Percentiles rank a stretch among this genome's conserved stretches.
These are phyloP conservation scores for Pangasius djambal DNA, from an alignment of 2,797 vertebrate species.

Conservation along the genomic window DNA sequence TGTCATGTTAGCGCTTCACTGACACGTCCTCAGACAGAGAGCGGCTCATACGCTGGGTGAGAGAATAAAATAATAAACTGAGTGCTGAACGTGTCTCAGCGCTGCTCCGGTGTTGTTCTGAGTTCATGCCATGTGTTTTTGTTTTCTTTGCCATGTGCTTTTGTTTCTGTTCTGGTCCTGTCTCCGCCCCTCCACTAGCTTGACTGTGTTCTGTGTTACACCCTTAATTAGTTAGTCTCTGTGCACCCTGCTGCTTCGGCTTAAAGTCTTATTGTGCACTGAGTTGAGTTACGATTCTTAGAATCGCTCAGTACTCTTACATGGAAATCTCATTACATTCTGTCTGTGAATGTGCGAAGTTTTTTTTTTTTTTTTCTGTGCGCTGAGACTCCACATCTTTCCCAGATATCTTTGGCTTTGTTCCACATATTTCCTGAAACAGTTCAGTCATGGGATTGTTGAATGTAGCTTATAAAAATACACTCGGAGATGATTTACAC, in stretches of 20 bases:
- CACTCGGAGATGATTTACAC: not conserved
- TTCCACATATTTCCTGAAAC: not conserved
- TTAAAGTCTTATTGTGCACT: not conserved
- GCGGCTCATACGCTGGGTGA: not conserved
- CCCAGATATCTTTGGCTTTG: not conserved
- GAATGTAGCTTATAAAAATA: constrained; percentile 10
- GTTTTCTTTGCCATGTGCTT: not conserved
- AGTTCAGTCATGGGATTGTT: not conserved
- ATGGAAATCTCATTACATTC: not conserved
- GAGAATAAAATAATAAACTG: not conserved
- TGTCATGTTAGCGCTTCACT: not conserved
- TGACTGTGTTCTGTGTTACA: not conserved
- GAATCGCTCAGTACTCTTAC: not conserved
- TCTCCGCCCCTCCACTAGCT: too few relatives aligned
- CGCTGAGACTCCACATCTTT: not conserved
- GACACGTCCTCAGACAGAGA: not conserved
- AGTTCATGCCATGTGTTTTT: not conserved
- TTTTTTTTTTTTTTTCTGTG: not conserved
- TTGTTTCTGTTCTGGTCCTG: not conserved
- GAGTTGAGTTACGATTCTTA: not conserved
- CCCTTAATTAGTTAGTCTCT: not conserved
- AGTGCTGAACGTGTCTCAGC: not conserved
- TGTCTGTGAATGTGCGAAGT: not conserved
- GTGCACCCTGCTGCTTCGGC: not conserved
- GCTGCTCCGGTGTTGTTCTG: not conserved